A percentile compares a stretch with the other conserved stretches of the same genome.
Evolutionary conservation across 2,888 invertebrate genomes (phyloP).

Genomic region (Drosophila sordidapex): DNA sequence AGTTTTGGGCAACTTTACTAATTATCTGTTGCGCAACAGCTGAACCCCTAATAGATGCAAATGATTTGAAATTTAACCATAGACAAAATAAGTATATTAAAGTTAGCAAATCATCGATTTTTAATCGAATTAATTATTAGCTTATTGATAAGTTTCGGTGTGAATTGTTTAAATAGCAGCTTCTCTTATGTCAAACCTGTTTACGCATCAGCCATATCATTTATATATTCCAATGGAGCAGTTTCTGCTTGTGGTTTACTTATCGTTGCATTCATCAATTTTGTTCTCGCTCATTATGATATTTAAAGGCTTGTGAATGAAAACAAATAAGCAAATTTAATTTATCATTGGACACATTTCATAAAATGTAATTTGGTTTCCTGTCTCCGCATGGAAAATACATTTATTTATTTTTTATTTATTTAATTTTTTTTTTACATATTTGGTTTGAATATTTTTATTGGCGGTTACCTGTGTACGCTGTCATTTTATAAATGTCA

Average conservation of each 20-base stretch:
- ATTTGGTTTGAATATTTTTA: conserved; percentile 60
- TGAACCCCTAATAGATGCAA: not conserved
- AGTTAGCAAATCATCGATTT: not conserved
- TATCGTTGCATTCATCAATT: not conserved
- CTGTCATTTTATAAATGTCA: conserved; percentile 36
- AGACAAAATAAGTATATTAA: not conserved
- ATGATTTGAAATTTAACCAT: not conserved
- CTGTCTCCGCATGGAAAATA: not conserved
- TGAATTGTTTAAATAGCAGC: not conserved
- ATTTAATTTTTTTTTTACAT: conserved; percentile 13
- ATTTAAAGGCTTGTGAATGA: conserved; percentile 34
- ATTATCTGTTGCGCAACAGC: not conserved
- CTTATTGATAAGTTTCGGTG: not conserved
- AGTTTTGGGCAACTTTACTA: not conserved
- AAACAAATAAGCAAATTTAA: conserved; percentile 62
- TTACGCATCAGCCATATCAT: not conserved
- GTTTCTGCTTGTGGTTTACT: not conserved
- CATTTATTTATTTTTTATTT: conserved; percentile 14
- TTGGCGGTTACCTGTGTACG: conserved; percentile 67
- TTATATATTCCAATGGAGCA: conserved; percentile 1
- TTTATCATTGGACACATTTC: conserved; percentile 42
- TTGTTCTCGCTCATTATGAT: conserved; percentile 25
- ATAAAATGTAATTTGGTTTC: conserved; percentile 50
- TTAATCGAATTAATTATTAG: not conserved
- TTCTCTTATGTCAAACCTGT: not conserved